Percentiles rank a stretch among this genome's conserved stretches.
These are phyloP conservation scores for Megathymus violae DNA, from an alignment of 1,140 invertebrate genomes.

Conservation along the genomic window DNA sequence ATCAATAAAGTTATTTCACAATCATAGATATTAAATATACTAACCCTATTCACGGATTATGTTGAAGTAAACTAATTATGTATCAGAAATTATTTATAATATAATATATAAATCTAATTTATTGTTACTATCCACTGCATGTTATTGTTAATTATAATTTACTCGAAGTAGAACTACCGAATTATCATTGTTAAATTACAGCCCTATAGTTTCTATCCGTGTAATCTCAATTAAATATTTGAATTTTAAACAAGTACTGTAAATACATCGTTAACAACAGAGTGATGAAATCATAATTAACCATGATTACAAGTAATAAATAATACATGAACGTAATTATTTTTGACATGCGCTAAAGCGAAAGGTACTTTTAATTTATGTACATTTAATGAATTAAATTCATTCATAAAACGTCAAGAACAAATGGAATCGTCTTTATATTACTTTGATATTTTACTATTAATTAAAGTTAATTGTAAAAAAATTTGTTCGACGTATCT, in stretches of 20 bases:
- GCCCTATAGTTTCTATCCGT: neutral
- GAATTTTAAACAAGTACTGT: neutral
- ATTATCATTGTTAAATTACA: neutral
- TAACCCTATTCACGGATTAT: too few relatives aligned
- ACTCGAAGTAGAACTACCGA: too few relatives aligned
- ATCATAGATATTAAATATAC: too few relatives aligned
- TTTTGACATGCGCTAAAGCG: conserved; percentile 15
- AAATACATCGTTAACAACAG: neutral
- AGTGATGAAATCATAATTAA: neutral
- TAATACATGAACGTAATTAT: neutral
- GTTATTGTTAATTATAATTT: neutral
- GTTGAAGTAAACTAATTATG: too few relatives aligned
- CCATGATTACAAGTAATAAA: neutral
- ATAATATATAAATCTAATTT: too few relatives aligned
- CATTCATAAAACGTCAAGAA: neutral
- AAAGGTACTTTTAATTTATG: conserved; percentile 3
- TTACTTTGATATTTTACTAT: too few relatives aligned
- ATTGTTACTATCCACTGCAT: too few relatives aligned
- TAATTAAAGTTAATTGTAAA: too few relatives aligned
- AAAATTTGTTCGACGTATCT: too few relatives aligned
- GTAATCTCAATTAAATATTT: neutral
- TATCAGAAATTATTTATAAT: too few relatives aligned
- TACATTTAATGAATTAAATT: conserved; percentile 9
- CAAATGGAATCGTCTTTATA: too few relatives aligned
- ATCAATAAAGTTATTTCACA: too few relatives aligned